A percentile compares a stretch with the other conserved stretches of the same genome.
Evolutionary conservation across 2,888 invertebrate species (phyloP).

Genomic region (Nomada fucata): DNA sequence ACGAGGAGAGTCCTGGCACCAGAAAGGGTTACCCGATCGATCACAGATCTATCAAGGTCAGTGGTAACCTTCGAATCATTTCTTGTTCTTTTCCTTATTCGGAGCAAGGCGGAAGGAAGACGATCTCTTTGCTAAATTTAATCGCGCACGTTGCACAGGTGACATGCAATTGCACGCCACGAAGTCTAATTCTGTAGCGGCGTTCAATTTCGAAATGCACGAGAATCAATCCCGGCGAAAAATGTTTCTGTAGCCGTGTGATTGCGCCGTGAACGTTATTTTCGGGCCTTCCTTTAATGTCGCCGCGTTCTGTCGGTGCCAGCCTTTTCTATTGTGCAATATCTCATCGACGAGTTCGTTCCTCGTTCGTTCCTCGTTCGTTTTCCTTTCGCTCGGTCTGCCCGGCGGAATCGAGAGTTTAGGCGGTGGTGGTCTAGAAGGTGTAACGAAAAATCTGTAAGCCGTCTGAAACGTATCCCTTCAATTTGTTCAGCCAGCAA

Average conservation of each 20-base stretch:
- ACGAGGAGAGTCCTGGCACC: constrained; percentile 86
- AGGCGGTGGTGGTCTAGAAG: not conserved
- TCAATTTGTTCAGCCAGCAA: not conserved
- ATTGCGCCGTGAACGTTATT: constrained; percentile 21
- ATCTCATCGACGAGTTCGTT: not conserved
- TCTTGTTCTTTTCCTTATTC: not conserved
- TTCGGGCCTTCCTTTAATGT: constrained; percentile 23
- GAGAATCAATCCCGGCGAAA: constrained; percentile 17
- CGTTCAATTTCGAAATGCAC: constrained; percentile 43
- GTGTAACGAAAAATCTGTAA: not conserved
- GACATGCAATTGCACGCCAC: constrained; percentile 33
- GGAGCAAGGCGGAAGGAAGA: constrained; percentile 27
- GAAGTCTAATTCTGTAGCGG: constrained; percentile 48
- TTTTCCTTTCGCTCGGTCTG: constrained; percentile 3
- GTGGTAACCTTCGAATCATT: constrained; percentile 30
- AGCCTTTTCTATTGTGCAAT: constrained; percentile 23
- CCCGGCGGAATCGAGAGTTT: not conserved
- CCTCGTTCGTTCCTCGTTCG: not conserved
- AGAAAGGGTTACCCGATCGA: constrained; percentile 82
- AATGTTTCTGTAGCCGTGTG: constrained; percentile 27
- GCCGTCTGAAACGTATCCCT: not conserved
- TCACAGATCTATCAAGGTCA: constrained; percentile 82
- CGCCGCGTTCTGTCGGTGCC: constrained; percentile 21
- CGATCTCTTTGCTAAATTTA: constrained; percentile 38
- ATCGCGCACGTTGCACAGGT: constrained; percentile 40